phyloP scores from a whole-genome alignment of 2,113 vertebrate species.

The Alligator sinensis region DNA sequence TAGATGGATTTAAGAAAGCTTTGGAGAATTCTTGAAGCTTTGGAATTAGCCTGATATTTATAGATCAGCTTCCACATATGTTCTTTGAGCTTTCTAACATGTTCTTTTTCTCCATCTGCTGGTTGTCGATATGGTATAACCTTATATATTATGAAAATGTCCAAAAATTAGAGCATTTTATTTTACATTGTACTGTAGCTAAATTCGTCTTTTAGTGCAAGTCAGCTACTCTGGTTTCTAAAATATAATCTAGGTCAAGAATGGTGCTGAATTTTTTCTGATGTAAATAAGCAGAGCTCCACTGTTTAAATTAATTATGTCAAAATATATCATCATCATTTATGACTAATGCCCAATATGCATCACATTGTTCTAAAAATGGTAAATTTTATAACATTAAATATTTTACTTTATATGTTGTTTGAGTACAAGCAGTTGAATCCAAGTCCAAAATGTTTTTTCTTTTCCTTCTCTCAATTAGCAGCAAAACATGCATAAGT shows the following conservation, averaged over 20 bases:
- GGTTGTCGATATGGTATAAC: slow-evolving; percentile 60
- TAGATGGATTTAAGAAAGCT: slow-evolving; percentile 61
- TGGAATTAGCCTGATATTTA: slow-evolving; percentile 76
- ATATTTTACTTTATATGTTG: not conserved
- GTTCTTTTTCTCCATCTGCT: slow-evolving; percentile 59
- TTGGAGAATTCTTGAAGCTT: slow-evolving; percentile 69
- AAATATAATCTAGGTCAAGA: slow-evolving; percentile 44
- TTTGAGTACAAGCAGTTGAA: not conserved
- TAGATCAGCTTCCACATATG: slow-evolving; percentile 44
- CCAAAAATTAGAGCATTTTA: not conserved
- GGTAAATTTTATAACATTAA: not conserved
- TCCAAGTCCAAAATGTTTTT: not conserved
- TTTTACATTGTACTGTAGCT: slow-evolving; percentile 12
- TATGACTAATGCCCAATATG: slow-evolving; percentile 18
- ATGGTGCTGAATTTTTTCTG: slow-evolving; percentile 26
- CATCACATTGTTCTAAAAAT: slow-evolving; percentile 40
- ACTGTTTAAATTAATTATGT: slow-evolving; percentile 30
- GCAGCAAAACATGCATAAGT: not conserved
- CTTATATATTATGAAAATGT: slow-evolving; percentile 43
- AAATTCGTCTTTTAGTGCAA: slow-evolving; percentile 37
- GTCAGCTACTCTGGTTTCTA: slow-evolving; percentile 29
- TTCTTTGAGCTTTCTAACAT: slow-evolving; percentile 58
- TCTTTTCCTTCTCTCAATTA: not conserved
- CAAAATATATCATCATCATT: slow-evolving; percentile 47
- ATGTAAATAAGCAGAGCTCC: not conserved